A percentile compares a stretch with the other conserved stretches of the same genome.
Evolutionary conservation across 37 sponge, comb jelly and placozoan species (phyloP).

Genomic region (Corticium candelabrum): DNA sequence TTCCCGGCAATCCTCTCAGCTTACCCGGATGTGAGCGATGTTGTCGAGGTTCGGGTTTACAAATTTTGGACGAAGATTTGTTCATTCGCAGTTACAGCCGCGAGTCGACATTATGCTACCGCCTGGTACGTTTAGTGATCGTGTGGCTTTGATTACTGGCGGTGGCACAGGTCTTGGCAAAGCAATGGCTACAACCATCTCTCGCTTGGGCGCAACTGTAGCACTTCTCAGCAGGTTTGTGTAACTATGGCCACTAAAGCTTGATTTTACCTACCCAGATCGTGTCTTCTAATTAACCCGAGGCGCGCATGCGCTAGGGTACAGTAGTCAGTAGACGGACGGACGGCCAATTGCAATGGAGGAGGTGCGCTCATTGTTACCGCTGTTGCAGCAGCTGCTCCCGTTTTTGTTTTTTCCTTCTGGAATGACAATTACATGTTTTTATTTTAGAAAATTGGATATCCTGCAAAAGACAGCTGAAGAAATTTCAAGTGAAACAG

Average conservation of each 20-base stretch:
- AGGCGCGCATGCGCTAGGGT: too few species aligned
- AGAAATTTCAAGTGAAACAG: conserved; percentile 64
- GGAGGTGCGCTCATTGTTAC: too few species aligned
- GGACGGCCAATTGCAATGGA: too few species aligned
- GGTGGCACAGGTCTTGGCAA: conserved; percentile 90
- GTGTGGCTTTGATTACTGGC: conserved; percentile 72
- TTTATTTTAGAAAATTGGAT: conserved; percentile 53
- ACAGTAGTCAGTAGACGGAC: too few species aligned
- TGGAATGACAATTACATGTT: too few species aligned
- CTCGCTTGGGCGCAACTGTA: conserved; percentile 74
- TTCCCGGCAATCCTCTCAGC: too few species aligned
- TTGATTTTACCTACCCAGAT: background rate
- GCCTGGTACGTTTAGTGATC: conserved; percentile 39
- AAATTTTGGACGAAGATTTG: too few species aligned
- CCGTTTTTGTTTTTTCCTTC: too few species aligned
- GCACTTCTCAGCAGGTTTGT: conserved; percentile 88
- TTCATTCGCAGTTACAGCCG: conserved; percentile 32
- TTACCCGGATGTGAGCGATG: too few species aligned
- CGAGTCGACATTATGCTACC: conserved; percentile 45
- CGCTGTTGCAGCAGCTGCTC: too few species aligned
- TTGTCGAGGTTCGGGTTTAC: too few species aligned
- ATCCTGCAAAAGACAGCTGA: conserved; percentile 63
- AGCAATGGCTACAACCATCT: conserved; percentile 60
- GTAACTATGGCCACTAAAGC: conserved; percentile 10
- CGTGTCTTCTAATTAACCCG: too few species aligned